Base-by-base conservation (phyloP, 2,888 invertebrate genomes). In the Lycophotia porphyrea region DNA sequence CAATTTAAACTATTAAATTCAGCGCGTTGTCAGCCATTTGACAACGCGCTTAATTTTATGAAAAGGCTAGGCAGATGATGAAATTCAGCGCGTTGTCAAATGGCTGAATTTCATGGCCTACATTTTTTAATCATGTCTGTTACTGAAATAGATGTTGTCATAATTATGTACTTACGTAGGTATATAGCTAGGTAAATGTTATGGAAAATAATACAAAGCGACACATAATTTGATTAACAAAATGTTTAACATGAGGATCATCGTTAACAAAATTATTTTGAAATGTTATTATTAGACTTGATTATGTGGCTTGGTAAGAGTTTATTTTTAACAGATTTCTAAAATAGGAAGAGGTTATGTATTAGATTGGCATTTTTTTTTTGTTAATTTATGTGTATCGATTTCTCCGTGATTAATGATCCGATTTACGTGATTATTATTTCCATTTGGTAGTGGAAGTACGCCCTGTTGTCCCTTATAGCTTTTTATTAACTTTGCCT, bases 171-270 rank as follows among this genome's bases (percentile, higher is more conserved):
- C 13, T n/a, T 18, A 21, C 34, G 47, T 42, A 31, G 27, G 44
- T 58, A 39, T n/a, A 58, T 24, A 63, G 11, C 18, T 21, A 78
- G 44, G 81, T 73, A 87, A 84, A 87, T 87, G 76, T 84, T 81
- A 83, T 79, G 76, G 74, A 78, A 74, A 80, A 81, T 80, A 78
- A 82, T 82, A 81, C 74, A 75, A 76, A 80, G 74, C 73, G 71
- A 47, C 66, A 67, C 72, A 72, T 82, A 86, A 88, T 89, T 87
- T 88, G 86, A 89, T 89, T 89, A 89, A 86, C 87, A 85, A 79
- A n/a, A 80, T 84, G 78, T 74, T 78, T 81, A 66, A 76, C 67
- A 71, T 74, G 71, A 63, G 85, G 84, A 87, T 71, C 58, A 65
- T 84, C 75, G 70, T n/a, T 21, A 5, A 70, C 80, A 84, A 79